phyloP scores from a whole-genome alignment of 2,888 invertebrate species.

The Tenthredo livida region DNA sequence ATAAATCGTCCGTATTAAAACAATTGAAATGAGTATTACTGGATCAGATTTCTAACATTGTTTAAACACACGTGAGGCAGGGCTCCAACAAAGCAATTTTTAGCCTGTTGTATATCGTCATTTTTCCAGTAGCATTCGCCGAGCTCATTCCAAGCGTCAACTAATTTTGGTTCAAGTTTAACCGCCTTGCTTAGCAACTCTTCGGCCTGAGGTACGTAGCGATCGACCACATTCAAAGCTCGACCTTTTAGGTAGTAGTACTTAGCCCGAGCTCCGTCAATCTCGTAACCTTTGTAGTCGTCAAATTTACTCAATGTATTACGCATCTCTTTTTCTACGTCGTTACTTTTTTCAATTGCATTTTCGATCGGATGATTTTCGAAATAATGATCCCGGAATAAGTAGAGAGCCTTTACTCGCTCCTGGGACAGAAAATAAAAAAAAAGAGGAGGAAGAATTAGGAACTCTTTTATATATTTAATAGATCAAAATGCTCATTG shows the following conservation, averaged over 20 bases:
- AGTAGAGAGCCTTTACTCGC: conserved; percentile 84
- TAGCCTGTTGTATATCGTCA: conserved; percentile 88
- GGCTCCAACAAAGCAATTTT: conserved; percentile 90
- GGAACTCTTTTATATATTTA: too few species aligned
- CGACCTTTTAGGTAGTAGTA: conserved; percentile 88
- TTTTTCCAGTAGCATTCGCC: conserved; percentile 95
- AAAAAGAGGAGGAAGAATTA: conserved; percentile 45
- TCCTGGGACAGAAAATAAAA: conserved; percentile 78
- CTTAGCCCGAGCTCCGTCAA: conserved; percentile 79
- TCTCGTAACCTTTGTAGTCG: conserved; percentile 82
- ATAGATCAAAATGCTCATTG: conserved; percentile 13
- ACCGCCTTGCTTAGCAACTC: conserved; percentile 90
- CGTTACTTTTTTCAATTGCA: conserved; percentile 83
- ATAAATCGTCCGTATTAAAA: conserved; percentile 52
- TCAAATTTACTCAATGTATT: conserved; percentile 83
- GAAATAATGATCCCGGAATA: conserved; percentile 89
- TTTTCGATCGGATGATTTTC: conserved; percentile 86
- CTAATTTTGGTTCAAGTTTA: conserved; percentile 89
- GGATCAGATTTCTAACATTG: conserved; percentile 21
- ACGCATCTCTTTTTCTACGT: conserved; percentile 84
- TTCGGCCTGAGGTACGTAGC: conserved; percentile 85
- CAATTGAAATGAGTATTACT: conserved; percentile 43
- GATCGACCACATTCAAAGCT: conserved; percentile 86
- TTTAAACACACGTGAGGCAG: conserved; percentile 82
- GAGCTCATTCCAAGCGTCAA: conserved; percentile 93